A percentile compares a stretch with the other conserved stretches of the same genome.
Evolutionary conservation across 30 jellyfish, hydroid and myxozoan species (phyloP).

Genomic region (Hydra vulgaris): DNA sequence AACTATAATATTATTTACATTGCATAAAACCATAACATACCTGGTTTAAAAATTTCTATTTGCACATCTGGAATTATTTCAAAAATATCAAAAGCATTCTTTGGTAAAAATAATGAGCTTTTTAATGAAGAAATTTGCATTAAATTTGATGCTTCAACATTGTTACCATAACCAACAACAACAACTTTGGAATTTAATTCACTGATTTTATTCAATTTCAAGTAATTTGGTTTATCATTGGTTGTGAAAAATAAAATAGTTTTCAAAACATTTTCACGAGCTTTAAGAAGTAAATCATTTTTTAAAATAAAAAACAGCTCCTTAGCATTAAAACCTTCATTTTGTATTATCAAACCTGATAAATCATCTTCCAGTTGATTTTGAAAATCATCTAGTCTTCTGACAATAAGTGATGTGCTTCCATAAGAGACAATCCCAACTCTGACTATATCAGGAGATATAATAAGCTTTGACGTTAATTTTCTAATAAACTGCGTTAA

Average conservation of each 20-base stretch:
- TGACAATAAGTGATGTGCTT: background rate
- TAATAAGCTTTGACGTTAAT: background rate
- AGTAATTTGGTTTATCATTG: background rate
- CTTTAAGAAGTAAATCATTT: background rate
- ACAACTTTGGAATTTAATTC: background rate
- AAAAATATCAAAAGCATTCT: background rate
- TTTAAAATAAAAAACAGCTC: background rate
- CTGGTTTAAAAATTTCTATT: conserved; percentile 3
- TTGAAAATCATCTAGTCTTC: conserved; percentile 5
- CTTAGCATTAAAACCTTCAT: conserved; percentile 1
- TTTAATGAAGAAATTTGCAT: background rate
- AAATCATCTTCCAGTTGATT: background rate
- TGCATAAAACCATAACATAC: background rate
- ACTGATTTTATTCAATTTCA: background rate
- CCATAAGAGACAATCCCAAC: conserved; percentile 27
- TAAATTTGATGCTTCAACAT: conserved; percentile 10
- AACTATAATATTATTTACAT: background rate
- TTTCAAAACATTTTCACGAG: conserved; percentile 8
- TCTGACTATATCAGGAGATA: background rate
- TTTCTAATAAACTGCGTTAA: background rate
- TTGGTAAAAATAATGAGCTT: conserved; percentile 4
- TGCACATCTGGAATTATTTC: background rate
- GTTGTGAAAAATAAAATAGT: conserved; percentile 11
- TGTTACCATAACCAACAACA: conserved; percentile 13
- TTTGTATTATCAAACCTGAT: conserved; percentile 3